phyloP scores from a whole-genome alignment of 2,113 vertebrate species.

The Chascanopsetta lugubris region DNA sequence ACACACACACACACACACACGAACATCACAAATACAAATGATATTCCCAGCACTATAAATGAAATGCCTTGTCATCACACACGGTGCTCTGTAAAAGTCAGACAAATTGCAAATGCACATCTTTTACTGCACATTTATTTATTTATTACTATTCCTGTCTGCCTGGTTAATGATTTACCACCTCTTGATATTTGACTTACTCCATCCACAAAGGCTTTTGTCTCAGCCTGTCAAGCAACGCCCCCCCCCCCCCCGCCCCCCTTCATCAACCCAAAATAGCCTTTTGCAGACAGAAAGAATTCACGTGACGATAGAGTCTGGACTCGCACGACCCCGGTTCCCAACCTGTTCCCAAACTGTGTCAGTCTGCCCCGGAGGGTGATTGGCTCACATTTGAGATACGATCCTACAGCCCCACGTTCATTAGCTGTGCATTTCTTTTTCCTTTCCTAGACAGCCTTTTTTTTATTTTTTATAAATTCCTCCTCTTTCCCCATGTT shows the following conservation, averaged over 20 bases:
- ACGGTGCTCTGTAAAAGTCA: background rate
- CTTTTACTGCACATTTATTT: background rate
- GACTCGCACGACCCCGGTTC: slow-evolving; percentile 45
- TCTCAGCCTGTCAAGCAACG: slow-evolving; percentile 33
- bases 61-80: background rate
- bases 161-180: background rate
- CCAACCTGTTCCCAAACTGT: slow-evolving; percentile 38
- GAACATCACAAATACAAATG: slow-evolving; percentile 21
- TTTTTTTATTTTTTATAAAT: slow-evolving; percentile 44
- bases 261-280: slow-evolving; percentile 35
- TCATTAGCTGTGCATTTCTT: slow-evolving; percentile 31
- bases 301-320: slow-evolving; percentile 32
- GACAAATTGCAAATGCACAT: background rate
- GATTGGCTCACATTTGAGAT: slow-evolving; percentile 14
- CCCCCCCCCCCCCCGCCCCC: slow-evolving; percentile 33
- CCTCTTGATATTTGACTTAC: slow-evolving; percentile 5
- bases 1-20: no score
- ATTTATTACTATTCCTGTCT: background rate
- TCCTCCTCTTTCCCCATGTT: slow-evolving; percentile 24
- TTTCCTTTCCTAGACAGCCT: slow-evolving; percentile 39
- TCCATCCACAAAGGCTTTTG: slow-evolving; percentile 9
- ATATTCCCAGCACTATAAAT: slow-evolving; percentile 10
- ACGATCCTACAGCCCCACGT: slow-evolving; percentile 10
- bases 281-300: slow-evolving; percentile 38
- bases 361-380: slow-evolving; percentile 42